Percentiles rank a stretch among this genome's conserved stretches.
These are phyloP conservation scores for Hirtodrosophila confusa DNA, from an alignment of 2,888 invertebrate genomes.

Conservation along the genomic window DNA sequence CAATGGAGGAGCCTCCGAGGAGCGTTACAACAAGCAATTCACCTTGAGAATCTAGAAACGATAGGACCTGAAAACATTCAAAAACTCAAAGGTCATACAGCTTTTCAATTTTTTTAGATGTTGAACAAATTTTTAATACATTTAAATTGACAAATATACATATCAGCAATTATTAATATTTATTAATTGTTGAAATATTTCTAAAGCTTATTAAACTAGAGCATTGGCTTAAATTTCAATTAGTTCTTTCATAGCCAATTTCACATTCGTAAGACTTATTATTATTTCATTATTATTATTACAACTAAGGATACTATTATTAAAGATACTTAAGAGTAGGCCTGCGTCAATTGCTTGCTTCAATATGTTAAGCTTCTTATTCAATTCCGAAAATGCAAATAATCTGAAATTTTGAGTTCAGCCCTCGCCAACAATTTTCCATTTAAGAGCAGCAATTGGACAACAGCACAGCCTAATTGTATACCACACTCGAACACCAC, in stretches of 20 bases:
- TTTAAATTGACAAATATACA: too few species aligned
- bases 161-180: too few species aligned
- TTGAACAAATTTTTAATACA: too few species aligned
- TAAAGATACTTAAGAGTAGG: too few species aligned
- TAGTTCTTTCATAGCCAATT: too few species aligned
- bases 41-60: background rate
- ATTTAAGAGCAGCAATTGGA: constrained; percentile 61
- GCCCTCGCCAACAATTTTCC: constrained; percentile 24
- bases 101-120: too few species aligned
- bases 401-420: constrained; percentile 4
- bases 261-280: too few species aligned
- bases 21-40: constrained; percentile 30
- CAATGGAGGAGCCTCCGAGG: constrained; percentile 16
- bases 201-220: too few species aligned
- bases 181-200: too few species aligned
- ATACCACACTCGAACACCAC: constrained; percentile 11
- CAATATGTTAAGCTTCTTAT: background rate
- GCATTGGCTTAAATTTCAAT: too few species aligned
- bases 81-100: background rate
- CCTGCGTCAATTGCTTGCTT: background rate
- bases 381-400: background rate
- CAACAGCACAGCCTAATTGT: constrained; percentile 47
- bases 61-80: background rate
- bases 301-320: too few species aligned
- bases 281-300: too few species aligned